Conservation (phyloP, 35 echinoderm and acorn worm species). For the Chiridota heheva region DNA sequence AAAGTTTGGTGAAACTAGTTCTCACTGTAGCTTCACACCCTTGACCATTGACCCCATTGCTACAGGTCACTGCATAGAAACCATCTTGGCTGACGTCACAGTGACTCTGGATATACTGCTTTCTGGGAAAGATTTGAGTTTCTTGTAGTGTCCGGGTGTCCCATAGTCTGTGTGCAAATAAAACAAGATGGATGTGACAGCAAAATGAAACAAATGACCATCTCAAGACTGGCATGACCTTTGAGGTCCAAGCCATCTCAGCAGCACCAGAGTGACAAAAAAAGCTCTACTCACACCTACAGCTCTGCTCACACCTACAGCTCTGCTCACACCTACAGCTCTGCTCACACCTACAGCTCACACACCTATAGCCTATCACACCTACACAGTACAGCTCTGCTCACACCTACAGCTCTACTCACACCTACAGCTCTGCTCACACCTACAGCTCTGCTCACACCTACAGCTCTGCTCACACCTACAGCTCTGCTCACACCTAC, state of each 20-base stretch:
- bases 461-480: too few relatives aligned
- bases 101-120: conserved; percentile 81
- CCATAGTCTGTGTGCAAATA: conserved; percentile 61
- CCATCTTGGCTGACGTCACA: conserved; percentile 71
- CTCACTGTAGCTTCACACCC: conserved; percentile 84
- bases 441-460: too few relatives aligned
- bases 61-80: conserved; percentile 57
- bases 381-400: too few relatives aligned
- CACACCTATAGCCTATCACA: too few relatives aligned
- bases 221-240: neutral
- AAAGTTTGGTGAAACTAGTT: neutral
- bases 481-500: too few relatives aligned
- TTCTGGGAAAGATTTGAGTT: conserved; percentile 64
- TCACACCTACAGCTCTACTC: too few relatives aligned
- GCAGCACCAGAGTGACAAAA: neutral
- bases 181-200: neutral
- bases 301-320: too few relatives aligned
- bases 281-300: too few relatives aligned
- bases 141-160: conserved; percentile 72
- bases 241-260: neutral
- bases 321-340: too few relatives aligned
- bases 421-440: too few relatives aligned
- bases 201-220: conserved; percentile 1
- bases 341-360: too few relatives aligned
- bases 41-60: conserved; percentile 73